phyloP scores from a whole-genome alignment of 92 coral and sea anemone species.

The Montipora capitata region DNA sequence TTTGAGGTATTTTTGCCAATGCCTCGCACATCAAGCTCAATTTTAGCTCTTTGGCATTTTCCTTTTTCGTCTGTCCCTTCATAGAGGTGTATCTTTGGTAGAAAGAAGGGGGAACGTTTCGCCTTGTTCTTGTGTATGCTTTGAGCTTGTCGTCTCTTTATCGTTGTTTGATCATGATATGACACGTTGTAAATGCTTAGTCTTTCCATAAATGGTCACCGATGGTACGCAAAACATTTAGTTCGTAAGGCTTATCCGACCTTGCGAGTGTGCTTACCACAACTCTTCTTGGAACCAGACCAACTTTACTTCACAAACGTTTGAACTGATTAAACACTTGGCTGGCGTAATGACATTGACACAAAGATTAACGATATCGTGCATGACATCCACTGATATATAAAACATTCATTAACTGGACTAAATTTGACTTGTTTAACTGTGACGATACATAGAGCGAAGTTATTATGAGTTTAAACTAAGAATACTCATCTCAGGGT shows the following conservation, averaged over 20 bases:
- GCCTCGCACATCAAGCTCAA: slow-evolving; percentile 34
- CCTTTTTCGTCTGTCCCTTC: background rate
- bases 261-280: background rate
- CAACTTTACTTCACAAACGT: background rate
- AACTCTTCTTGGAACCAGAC: background rate
- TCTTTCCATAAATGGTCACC: slow-evolving; percentile 2
- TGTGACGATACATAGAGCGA: no score
- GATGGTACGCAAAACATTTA: background rate
- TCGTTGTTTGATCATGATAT: slow-evolving; percentile 12
- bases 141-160: background rate
- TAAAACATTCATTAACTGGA: background rate
- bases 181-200: slow-evolving; percentile 22
- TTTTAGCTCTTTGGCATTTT: background rate
- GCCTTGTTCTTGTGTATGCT: background rate
- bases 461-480: no score
- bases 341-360: background rate
- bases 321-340: background rate
- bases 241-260: no score
- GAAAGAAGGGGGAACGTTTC: slow-evolving; percentile 20
- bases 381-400: background rate
- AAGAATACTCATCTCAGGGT: no score
- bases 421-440: no score
- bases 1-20: background rate
- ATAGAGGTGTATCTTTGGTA: slow-evolving; percentile 14
- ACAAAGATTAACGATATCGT: background rate